Evolutionary conservation across 2,888 invertebrate genomes (phyloP), one percentile per base, ranked within the genome.

Genomic region (Eupsilia transversa): DNA sequence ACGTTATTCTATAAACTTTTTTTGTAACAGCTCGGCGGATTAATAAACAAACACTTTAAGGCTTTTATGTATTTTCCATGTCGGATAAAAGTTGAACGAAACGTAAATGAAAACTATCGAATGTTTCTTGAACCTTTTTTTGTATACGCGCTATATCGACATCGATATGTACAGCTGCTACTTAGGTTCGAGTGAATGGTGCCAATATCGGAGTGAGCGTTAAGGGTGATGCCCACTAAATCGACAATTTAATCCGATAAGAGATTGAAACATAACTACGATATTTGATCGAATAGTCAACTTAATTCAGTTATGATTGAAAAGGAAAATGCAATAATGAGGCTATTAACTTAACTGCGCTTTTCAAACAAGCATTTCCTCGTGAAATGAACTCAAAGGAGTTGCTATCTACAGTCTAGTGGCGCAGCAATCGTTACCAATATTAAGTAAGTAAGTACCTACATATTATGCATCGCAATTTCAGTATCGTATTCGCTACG

Each of bases 121-220:
- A 54, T 66, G 49, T 33, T 63, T 56, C 23, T 64, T n/a, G n/a
- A 33, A 60, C 23, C 5, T 46, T 72, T 74, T 46, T 72, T 61
- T 38, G 63, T 64, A 67, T 30, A 68, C 27, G 63, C 46, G 23
- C n/a, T 43, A 12, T 35, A 35, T 57, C 17, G 57, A 23, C 57
- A 49, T 46, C 30, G n/a, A 17, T 71, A 66, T 14, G 52, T 56
- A 56, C 30, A 30, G 27, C 35, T 56, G n/a, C 54, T 66, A 59
- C 63, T 63, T 59, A 54, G 33, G 41, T 67, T 72, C 65, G 43
- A 79, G 72, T 72, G 65, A 83, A 79, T 74, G 60, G 64, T 52
- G 75, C 61, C 79, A 74, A 82, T 86, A 74, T 77, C 43, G 54
- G 14, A 56, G 43, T 61, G 64, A 71, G n/a, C 56, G 46, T 74